phyloP scores from a whole-genome alignment of 2,888 invertebrate species.

The Tortricodes alternella region DNA sequence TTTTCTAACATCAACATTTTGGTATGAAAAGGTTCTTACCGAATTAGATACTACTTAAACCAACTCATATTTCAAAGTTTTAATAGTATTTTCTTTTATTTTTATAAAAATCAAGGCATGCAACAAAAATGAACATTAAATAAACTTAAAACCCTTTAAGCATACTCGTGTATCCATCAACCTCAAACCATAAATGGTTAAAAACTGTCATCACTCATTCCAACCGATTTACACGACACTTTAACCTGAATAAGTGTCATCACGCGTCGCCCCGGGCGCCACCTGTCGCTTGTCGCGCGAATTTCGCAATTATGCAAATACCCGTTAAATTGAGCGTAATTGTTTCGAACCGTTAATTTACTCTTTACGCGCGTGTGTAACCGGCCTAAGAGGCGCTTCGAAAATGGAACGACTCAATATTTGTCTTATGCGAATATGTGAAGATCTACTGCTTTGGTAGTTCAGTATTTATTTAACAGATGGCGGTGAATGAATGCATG shows the following conservation, averaged over 20 bases:
- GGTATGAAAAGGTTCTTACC: too few relatives aligned
- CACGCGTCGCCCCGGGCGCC: slow-evolving; percentile 19
- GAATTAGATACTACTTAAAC: too few relatives aligned
- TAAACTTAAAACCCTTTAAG: neutral
- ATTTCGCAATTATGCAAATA: slow-evolving; percentile 28
- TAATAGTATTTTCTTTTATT: too few relatives aligned
- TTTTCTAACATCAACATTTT: too few relatives aligned
- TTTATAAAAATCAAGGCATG: too few relatives aligned
- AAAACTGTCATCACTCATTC: slow-evolving; percentile 1
- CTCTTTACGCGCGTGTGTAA: slow-evolving; percentile 9
- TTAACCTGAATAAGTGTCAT: slow-evolving; percentile 20
- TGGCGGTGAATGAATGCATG: too few relatives aligned
- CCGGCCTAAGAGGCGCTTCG: neutral
- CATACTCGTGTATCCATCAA: neutral
- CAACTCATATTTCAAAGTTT: too few relatives aligned
- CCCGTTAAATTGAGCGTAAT: slow-evolving; percentile 28
- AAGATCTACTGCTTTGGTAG: too few relatives aligned
- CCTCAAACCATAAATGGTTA: neutral
- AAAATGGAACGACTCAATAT: too few relatives aligned
- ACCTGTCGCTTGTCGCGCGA: slow-evolving; percentile 8
- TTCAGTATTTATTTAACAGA: too few relatives aligned
- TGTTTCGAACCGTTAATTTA: slow-evolving; percentile 26
- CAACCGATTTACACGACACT: slow-evolving; percentile 1
- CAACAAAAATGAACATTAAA: neutral
- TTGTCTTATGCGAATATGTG: too few relatives aligned